Base-by-base conservation (phyloP, 2,113 vertebrate genomes). In the Platycercus adscitus region DNA sequence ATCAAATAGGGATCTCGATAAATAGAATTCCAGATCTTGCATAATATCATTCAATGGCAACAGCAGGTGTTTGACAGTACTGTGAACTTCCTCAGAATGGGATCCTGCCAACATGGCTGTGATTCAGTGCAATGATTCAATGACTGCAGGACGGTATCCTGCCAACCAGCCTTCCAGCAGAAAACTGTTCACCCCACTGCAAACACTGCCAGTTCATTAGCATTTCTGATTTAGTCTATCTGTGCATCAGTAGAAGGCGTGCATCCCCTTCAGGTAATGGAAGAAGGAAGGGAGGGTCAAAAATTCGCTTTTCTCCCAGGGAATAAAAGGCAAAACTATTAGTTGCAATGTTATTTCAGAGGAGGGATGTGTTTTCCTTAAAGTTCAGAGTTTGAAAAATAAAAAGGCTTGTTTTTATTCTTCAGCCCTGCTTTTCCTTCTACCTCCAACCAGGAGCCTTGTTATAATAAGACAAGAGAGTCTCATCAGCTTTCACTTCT, bases 41-140 rank as follows among this genome's bases (percentile, higher is more conserved):
- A 97, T 98, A 98, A 98, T 97, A 97, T 95, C 97, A 94, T 96
- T 97, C 98, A 98, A 98, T 98, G 97, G 97, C 96, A 97, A 98
- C 98, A 98, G 98, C 97, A 97, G 97, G 98, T 98, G 98, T 98
- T 98, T 98, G 98, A 98, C 97, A 97, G 97, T 88, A 96, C 97
- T 98, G 97, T 86, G 96, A 98, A 98, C 98, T 98, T 98, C 98
- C 98, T 98, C 97, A 94, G 98, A 98, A 98, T 97, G 97, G 95
- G 98, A 98, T 97, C 94, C 97, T 98, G 98, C 96, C 98, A 97
- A 97, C 69, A 97, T 97, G 97, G 97, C 97, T 97, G 94, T 98
- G 97, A 98, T 98, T 98, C 98, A 98, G 95, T 91, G 93, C 95
- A 97, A 96, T 98, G 98, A 98, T 97, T 98, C 98, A 98, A 97